phyloP scores from a whole-genome alignment of 1,140 invertebrate genomes.

The Drosophila bocki region DNA sequence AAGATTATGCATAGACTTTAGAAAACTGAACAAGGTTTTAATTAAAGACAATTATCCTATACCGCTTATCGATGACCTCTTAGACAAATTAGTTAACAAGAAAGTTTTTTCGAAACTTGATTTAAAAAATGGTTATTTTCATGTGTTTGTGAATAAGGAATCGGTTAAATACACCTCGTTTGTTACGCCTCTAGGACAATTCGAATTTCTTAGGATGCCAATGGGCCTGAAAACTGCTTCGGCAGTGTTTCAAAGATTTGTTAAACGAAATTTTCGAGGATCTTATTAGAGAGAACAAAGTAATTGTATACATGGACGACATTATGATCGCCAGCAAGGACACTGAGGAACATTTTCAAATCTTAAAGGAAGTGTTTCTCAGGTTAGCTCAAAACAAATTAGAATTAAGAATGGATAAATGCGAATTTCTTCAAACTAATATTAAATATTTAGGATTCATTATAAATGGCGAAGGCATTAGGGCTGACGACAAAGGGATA shows the following conservation, averaged over 20 bases:
- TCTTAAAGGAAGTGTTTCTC: too few relatives aligned
- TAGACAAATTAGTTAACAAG: conserved; percentile 16
- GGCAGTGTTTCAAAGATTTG: conserved; percentile 4
- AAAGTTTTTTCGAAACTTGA: conserved; percentile 16
- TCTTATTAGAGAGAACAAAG: neutral
- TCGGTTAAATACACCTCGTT: neutral
- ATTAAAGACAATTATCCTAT: neutral
- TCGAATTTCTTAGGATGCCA: too few relatives aligned
- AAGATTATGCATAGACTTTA: neutral
- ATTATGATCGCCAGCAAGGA: too few relatives aligned
- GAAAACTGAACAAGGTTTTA: neutral
- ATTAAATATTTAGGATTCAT: too few relatives aligned
- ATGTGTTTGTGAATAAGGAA: conserved; percentile 2
- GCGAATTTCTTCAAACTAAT: too few relatives aligned
- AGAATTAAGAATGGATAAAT: too few relatives aligned
- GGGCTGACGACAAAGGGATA: too few relatives aligned
- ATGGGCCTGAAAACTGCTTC: too few relatives aligned
- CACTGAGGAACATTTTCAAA: too few relatives aligned
- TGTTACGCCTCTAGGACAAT: neutral
- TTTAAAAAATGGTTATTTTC: conserved; percentile 9
- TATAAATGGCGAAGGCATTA: too few relatives aligned
- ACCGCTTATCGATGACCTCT: conserved; percentile 14
- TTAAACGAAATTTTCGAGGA: conserved; percentile 13
- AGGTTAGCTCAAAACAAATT: too few relatives aligned
- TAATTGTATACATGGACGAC: too few relatives aligned